These are phyloP conservation scores for Xanthia togata DNA, from an alignment of 2,888 invertebrate genomes.

Conservation along the genomic window DNA sequence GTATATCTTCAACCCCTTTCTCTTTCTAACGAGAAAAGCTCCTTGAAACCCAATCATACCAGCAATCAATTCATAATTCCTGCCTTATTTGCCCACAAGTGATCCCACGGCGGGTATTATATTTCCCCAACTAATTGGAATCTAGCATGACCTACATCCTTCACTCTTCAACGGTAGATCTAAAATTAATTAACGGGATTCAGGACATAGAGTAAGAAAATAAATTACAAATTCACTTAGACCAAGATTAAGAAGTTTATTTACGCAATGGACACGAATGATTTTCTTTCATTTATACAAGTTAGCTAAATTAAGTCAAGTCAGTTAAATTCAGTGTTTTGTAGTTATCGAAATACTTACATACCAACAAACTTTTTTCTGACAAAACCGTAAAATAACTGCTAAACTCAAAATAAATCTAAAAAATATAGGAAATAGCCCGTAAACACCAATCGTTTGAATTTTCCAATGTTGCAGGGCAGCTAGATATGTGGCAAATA, in stretches of 20 bases:
- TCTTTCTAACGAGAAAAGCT: neutral
- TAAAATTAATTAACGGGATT: conserved; percentile 76
- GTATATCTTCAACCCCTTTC: neutral
- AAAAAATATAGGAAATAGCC: conserved; percentile 4
- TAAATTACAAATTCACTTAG: conserved; percentile 6
- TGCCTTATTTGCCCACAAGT: conserved; percentile 53
- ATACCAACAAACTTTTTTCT: neutral
- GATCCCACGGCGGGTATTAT: conserved; percentile 70
- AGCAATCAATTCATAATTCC: conserved; percentile 63
- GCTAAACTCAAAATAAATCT: neutral
- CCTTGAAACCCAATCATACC: conserved; percentile 41
- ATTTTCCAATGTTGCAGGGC: conserved; percentile 16
- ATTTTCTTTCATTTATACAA: neutral
- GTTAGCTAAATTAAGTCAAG: neutral
- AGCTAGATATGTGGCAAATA: conserved; percentile 32
- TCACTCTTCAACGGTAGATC: conserved; percentile 63
- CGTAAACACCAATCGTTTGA: conserved; percentile 1
- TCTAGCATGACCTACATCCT: conserved; percentile 75
- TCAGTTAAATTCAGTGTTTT: neutral
- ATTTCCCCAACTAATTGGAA: conserved; percentile 77
- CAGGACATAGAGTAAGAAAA: conserved; percentile 53
- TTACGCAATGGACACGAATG: neutral
- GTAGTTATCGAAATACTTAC: neutral
- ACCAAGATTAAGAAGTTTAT: neutral
- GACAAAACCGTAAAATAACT: neutral